A percentile compares a stretch with the other conserved stretches of the same genome.
These are phyloP conservation scores for Tiliacea citrago DNA, from an alignment of 2,888 invertebrate genomes.

Conservation along the genomic window DNA sequence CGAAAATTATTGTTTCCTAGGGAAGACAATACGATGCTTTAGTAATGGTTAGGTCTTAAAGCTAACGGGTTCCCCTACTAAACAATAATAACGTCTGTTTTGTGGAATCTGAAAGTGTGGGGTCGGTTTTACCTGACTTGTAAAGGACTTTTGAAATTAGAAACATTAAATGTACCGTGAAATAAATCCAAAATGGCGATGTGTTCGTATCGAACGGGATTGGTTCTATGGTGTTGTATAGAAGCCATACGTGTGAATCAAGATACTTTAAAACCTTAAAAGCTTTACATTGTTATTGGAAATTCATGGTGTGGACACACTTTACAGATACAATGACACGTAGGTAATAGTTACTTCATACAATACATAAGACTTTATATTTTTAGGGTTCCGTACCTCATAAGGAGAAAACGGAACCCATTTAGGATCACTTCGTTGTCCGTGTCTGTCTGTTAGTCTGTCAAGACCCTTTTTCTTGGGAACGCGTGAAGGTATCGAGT, in stretches of 20 bases:
- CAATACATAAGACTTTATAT: not conserved
- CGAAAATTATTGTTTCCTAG: conserved; percentile 58
- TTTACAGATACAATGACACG: conserved; percentile 13
- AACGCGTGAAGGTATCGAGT: too few species aligned
- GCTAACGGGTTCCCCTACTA: conserved; percentile 45
- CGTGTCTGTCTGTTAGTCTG: too few species aligned
- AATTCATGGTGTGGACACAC: conserved; percentile 2
- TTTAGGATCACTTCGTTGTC: too few species aligned
- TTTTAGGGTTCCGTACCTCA: not conserved
- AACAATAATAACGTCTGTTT: conserved; percentile 33
- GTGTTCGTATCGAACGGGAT: conserved; percentile 27
- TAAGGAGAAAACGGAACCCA: too few species aligned
- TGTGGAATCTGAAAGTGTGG: conserved; percentile 9
- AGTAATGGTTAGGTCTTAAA: conserved; percentile 50
- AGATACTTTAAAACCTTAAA: conserved; percentile 29
- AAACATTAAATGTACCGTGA: conserved; percentile 17
- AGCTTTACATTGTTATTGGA: conserved; percentile 26
- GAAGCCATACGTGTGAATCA: conserved; percentile 12
- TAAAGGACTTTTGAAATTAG: conserved; percentile 44
- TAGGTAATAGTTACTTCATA: conserved; percentile 7
- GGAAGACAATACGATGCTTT: conserved; percentile 54
- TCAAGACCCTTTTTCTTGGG: too few species aligned
- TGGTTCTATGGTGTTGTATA: conserved; percentile 9
- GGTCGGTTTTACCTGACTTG: conserved; percentile 10
- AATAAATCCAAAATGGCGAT: conserved; percentile 21